Percentiles rank a stretch among this genome's conserved stretches.
Evolutionary conservation across 1,140 invertebrate genomes (phyloP).

Genomic region (Meloidogyne exigua): DNA sequence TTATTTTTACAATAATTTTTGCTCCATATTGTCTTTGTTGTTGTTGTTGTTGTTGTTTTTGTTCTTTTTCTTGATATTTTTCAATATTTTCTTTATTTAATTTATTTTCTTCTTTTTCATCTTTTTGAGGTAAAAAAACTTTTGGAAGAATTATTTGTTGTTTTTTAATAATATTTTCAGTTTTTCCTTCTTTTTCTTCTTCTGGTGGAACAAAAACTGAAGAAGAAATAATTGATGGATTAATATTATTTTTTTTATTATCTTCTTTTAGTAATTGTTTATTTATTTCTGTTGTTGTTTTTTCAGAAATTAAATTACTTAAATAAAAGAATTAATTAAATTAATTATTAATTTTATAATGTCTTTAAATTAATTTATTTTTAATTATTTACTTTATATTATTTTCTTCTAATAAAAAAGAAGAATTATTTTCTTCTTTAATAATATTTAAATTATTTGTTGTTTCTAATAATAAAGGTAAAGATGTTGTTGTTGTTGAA

Average conservation of each 20-base stretch:
- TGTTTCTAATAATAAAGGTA: no score
- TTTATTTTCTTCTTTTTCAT: background rate
- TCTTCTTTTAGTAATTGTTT: no score
- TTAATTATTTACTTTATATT: background rate
- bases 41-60: slow-evolving; percentile 5
- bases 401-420: background rate
- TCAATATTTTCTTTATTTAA: background rate
- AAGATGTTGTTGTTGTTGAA: no score
- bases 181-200: slow-evolving; percentile 8
- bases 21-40: slow-evolving; percentile 23
- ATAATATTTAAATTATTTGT: no score
- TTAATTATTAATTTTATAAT: background rate
- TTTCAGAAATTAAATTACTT: background rate
- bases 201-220: slow-evolving; percentile 1
- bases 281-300: background rate
- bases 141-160: background rate
- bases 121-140: slow-evolving; percentile 12
- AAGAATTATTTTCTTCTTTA: background rate
- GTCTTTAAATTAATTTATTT: background rate
- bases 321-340: background rate
- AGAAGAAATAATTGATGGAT: background rate
- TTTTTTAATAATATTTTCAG: background rate
- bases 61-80: no score
- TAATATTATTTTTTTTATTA: background rate
- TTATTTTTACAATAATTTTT: slow-evolving; percentile 21